Evolutionary conservation across 2,888 invertebrate species (phyloP), one percentile per base, ranked within the genome.

Genomic region (Coecobrya sp.): DNA sequence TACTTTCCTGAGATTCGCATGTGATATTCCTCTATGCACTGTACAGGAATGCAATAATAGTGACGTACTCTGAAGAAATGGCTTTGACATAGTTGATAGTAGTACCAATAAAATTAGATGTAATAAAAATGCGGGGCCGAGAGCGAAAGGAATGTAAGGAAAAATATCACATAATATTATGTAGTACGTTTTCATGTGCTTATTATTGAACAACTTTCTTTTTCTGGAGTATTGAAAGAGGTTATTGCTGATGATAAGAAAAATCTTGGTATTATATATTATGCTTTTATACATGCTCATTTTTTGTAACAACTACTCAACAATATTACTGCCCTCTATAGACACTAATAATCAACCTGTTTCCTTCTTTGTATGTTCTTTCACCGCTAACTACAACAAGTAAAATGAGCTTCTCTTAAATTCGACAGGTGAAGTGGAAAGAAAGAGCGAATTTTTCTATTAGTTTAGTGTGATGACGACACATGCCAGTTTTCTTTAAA

Each of bases 361-460:
- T 1, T 62, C 62, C 25, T 22, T 62, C n/a, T 62, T 10, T 22
- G 27, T 11, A 16, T 30, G 27, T 22, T 16, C 68, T 68, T 68
- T 68, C 27, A 30, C 68, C n/a, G n/a, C 3, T 13, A 22, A 25
- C 10, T 62, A 62, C 22, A 25, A 8, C 8, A 22, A 25, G 10
- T 62, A 55, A n/a, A n/a, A 55, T 55, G 19, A 55, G 55, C 19
- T 10, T 22, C 3, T 52, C 16, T 11, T 81, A n/a, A 30, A 81
- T 55, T 55, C 81, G 81, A 81, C 81, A 55, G 81, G 55, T 81
- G 84, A 42, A 62, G 16, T 16, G 3, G 13, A 25, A 59, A 49
- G 4, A 68, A 68, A 27, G 16, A n/a, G n/a, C n/a, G 27, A 68
- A 27, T 0, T 68, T 27, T 11, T 36, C n/a, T n/a, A 36, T 73